Evolutionary conservation across 2,888 invertebrate species (phyloP).

Genomic region (Acronicta leporina): DNA sequence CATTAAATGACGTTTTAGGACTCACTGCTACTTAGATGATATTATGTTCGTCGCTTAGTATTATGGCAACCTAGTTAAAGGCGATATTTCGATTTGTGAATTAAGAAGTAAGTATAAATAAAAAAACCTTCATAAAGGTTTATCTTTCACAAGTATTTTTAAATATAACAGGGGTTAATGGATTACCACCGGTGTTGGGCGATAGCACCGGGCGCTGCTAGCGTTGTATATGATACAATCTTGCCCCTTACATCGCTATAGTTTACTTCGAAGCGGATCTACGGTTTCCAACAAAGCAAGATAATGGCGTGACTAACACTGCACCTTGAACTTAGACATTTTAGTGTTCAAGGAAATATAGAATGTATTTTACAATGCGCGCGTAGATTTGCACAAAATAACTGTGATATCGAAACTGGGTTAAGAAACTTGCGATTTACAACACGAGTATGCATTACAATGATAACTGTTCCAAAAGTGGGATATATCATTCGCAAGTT

Average conservation of each 20-base stretch:
- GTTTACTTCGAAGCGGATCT: constrained; percentile 50
- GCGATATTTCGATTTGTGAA: too few relatives aligned
- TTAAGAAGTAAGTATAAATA: background rate
- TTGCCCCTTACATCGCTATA: constrained; percentile 40
- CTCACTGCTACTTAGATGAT: too few relatives aligned
- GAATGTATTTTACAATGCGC: constrained; percentile 47
- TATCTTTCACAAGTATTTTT: constrained; percentile 19
- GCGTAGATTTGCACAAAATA: constrained; percentile 26
- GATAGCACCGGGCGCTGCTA: constrained; percentile 43
- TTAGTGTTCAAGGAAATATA: constrained; percentile 38
- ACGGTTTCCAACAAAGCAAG: constrained; percentile 52
- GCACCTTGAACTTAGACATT: constrained; percentile 63
- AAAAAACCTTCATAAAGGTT: constrained; percentile 3
- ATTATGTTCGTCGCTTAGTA: too few relatives aligned
- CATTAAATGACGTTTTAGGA: too few relatives aligned
- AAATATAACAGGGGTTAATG: constrained; percentile 32
- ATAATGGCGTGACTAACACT: constrained; percentile 52
- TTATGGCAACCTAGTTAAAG: background rate
- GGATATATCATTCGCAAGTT: constrained; percentile 42
- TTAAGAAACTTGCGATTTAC: constrained; percentile 22
- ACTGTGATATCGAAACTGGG: constrained; percentile 22
- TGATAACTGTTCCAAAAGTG: constrained; percentile 33
- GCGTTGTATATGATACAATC: constrained; percentile 45
- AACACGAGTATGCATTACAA: constrained; percentile 7
- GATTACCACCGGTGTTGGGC: constrained; percentile 31